A percentile compares a stretch with the other conserved stretches of the same genome.
These are phyloP conservation scores for Myxocyprinus asiaticus DNA, from an alignment of 2,113 vertebrate genomes.

Conservation along the genomic window DNA sequence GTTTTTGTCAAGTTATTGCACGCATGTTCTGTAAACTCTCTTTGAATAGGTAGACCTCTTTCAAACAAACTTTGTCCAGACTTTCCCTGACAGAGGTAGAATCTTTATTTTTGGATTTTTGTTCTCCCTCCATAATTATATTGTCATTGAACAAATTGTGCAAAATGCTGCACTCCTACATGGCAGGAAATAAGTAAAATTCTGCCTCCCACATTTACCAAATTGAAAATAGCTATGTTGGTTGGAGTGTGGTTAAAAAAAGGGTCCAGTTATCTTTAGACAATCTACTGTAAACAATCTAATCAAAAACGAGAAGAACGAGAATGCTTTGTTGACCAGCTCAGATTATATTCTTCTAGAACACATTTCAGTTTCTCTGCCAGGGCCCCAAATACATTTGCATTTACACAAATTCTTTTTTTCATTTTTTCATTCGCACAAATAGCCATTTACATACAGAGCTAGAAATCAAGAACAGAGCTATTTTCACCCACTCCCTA, in stretches of 20 bases:
- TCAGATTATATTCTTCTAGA: not conserved
- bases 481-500: no score
- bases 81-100: constrained; percentile 30
- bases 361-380: not conserved
- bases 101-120: not conserved
- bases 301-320: no score
- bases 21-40: not conserved
- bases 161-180: constrained; percentile 45
- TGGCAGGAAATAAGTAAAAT: constrained; percentile 6
- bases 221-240: constrained; percentile 39
- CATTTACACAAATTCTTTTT: constrained; percentile 14
- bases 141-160: constrained; percentile 36
- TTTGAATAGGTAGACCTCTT: constrained; percentile 16
- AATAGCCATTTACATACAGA: not conserved
- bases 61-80: constrained; percentile 6
- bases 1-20: constrained; percentile 21
- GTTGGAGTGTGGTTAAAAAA: constrained; percentile 33
- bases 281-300: no score
- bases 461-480: not conserved
- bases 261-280: constrained; percentile 3
- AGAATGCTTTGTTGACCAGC: no score
- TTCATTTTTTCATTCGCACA: not conserved
- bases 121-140: constrained; percentile 26
- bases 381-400: not conserved
- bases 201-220: constrained; percentile 28